phyloP scores from a whole-genome alignment of 2,113 vertebrate genomes.

The Scatophagus argus region DNA sequence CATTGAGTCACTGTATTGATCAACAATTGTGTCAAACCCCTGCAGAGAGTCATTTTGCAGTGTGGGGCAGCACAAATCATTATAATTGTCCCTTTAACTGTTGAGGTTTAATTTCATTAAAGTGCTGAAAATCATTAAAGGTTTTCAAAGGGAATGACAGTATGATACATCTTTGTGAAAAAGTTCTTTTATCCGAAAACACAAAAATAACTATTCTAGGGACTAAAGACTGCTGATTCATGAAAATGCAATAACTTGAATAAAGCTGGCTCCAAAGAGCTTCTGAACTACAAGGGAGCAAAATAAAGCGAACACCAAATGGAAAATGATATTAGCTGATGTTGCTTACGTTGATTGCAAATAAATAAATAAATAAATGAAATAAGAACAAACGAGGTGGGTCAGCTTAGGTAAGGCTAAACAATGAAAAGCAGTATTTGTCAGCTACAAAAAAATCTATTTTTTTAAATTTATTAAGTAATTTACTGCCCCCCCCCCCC shows the following conservation, averaged over 20 bases:
- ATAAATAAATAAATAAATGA: too few relatives aligned
- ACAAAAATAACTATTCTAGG: slow-evolving; percentile 1
- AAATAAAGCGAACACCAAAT: background rate
- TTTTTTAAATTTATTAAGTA: background rate
- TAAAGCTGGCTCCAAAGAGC: slow-evolving; percentile 1
- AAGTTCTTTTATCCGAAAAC: slow-evolving; percentile 17
- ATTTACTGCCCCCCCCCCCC: too few relatives aligned
- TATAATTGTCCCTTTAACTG: slow-evolving; percentile 40
- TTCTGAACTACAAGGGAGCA: background rate
- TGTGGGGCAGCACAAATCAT: slow-evolving; percentile 46
- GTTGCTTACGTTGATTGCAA: too few relatives aligned
- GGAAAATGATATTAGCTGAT: slow-evolving; percentile 3
- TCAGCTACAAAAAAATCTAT: background rate
- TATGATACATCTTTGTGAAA: slow-evolving; percentile 10
- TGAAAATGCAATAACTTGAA: slow-evolving; percentile 8
- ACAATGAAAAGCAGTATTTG: slow-evolving; percentile 14
- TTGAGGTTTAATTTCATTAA: slow-evolving; percentile 52
- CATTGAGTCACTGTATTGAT: slow-evolving; percentile 55
- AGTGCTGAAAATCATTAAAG: slow-evolving; percentile 37
- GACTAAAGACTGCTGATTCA: slow-evolving; percentile 18
- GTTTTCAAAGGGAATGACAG: slow-evolving; percentile 37
- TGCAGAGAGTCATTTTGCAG: slow-evolving; percentile 35
- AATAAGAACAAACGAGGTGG: too few relatives aligned
- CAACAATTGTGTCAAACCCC: slow-evolving; percentile 52
- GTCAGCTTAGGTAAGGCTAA: background rate